phyloP scores from a whole-genome alignment of 2,888 invertebrate genomes.

The Nasonia oneida region DNA sequence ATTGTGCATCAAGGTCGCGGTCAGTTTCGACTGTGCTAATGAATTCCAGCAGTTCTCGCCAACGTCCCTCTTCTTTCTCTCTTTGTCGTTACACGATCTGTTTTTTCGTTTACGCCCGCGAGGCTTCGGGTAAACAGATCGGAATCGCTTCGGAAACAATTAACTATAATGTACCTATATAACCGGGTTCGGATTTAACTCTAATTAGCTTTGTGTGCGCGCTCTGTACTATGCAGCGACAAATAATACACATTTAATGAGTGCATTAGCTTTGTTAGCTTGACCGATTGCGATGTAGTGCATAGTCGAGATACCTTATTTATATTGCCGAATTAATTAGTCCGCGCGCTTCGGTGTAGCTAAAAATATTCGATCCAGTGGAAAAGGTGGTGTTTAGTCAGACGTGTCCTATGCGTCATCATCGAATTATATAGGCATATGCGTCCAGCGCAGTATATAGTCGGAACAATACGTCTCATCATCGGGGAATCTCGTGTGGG shows the following conservation, averaged over 20 bases:
- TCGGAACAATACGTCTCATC: neutral
- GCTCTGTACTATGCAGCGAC: neutral
- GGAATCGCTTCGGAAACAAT: constrained; percentile 32
- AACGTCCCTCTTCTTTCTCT: neutral
- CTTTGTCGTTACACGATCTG: constrained; percentile 11
- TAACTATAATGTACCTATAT: neutral
- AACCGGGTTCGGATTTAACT: neutral
- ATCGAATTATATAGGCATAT: too few species aligned
- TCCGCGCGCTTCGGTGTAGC: neutral
- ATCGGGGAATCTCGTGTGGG: neutral
- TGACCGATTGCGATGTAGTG: neutral
- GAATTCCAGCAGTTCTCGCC: constrained; percentile 14
- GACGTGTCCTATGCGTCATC: neutral
- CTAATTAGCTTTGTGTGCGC: constrained; percentile 14
- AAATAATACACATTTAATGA: neutral
- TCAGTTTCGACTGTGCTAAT: constrained; percentile 17
- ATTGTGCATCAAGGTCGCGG: neutral
- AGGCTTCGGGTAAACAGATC: neutral
- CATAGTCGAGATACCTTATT: neutral
- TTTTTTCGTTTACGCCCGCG: constrained; percentile 2
- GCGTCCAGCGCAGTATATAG: neutral
- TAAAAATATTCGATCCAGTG: neutral
- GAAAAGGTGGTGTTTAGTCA: neutral
- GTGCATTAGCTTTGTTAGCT: neutral
- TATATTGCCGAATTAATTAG: neutral